phyloP scores from a whole-genome alignment of 2,797 vertebrate species.

The Perodicticus potto region DNA sequence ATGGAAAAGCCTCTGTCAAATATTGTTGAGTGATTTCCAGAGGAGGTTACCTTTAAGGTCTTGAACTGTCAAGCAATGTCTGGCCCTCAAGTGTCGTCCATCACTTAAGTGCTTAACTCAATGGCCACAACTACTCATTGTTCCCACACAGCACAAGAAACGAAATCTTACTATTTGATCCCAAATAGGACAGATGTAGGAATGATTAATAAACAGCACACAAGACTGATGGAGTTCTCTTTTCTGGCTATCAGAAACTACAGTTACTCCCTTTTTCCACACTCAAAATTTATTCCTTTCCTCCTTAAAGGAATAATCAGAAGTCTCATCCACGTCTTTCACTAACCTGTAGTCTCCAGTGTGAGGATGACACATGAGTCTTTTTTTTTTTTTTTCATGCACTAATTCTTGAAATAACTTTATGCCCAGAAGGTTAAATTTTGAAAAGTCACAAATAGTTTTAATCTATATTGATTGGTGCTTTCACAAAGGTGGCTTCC shows the following conservation, averaged over 20 bases:
- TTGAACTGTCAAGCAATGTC: not conserved
- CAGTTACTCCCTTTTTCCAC: not conserved
- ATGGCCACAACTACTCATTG: not conserved
- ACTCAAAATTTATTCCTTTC: not conserved
- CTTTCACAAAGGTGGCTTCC: not conserved
- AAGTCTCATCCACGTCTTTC: not conserved
- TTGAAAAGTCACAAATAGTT: not conserved
- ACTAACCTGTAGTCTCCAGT: not conserved
- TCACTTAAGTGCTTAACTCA: not conserved
- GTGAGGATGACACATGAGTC: not conserved
- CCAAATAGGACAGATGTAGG: not conserved
- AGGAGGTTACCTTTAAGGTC: not conserved
- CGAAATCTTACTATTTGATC: not conserved
- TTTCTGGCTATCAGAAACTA: not conserved
- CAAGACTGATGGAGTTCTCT: not conserved
- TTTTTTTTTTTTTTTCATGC: not conserved
- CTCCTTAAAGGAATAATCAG: not conserved
- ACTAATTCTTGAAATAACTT: not conserved
- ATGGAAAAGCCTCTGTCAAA: not conserved
- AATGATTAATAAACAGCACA: not conserved
- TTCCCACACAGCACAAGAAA: not conserved
- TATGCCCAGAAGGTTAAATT: not conserved
- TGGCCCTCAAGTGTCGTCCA: not conserved
- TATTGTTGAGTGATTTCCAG: not conserved
- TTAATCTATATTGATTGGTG: not conserved